Base-by-base conservation (phyloP, 2,888 invertebrate genomes). In the Dromius quadrimaculatus region DNA sequence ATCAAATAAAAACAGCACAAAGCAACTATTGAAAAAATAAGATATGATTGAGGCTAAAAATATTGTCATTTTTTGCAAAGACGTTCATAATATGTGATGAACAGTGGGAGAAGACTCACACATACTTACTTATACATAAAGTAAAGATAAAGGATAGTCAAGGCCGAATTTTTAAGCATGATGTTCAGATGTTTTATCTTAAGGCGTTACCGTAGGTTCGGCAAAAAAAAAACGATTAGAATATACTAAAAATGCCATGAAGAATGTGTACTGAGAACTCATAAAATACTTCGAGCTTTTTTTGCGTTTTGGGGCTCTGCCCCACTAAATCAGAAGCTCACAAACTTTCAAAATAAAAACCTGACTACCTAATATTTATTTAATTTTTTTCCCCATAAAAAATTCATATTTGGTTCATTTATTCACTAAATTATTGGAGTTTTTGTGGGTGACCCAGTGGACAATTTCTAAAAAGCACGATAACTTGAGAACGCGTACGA, bases 301-400 rank as follows among this genome's bases (percentile, higher is more conserved):
- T n/a, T n/a, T n/a, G n/a, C n/a, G n/a, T n/a, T n/a, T n/a, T n/a
- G n/a, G n/a, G n/a, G n/a, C n/a, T n/a, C n/a, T n/a, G n/a, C n/a
- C n/a, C n/a, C n/a, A n/a, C 28, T 28, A 28, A 3, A 28, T 8
- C 28, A 28, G 4, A 28, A 28, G 28, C 28, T 5, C 4, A 28
- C 28, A 28, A 54, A 54, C 28, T 28, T 28, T 28, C 50, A 54
- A 54, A 54, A 54, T 54, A 54, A 54, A n/a, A n/a, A n/a, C n/a
- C n/a, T n/a, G n/a, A n/a, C n/a, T n/a, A n/a, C n/a, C n/a, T n/a
- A n/a, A n/a, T n/a, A n/a, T n/a, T n/a, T n/a, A n/a, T n/a, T n/a
- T n/a, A n/a, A n/a, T n/a, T n/a, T n/a, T n/a, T n/a, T n/a, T n/a
- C n/a, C n/a, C n/a, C n/a, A n/a, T n/a, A n/a, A n/a, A n/a, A n/a